phyloP scores from a whole-genome alignment of 2,888 invertebrate genomes.

The Pyrrhia umbra region DNA sequence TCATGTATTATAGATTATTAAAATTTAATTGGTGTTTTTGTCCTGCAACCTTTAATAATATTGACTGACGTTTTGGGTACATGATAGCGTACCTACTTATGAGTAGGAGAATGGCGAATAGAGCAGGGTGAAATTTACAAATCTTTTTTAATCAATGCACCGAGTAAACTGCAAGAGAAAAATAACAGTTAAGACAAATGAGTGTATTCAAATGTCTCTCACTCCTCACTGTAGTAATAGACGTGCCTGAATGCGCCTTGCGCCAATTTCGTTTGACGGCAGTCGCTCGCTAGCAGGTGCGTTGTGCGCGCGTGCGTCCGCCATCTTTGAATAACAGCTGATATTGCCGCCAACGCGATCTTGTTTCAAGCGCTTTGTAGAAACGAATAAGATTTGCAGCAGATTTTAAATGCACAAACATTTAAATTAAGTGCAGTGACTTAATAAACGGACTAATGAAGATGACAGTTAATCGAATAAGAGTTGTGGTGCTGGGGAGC shows the following conservation, averaged over 20 bases:
- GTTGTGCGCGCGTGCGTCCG: slow-evolving; percentile 85
- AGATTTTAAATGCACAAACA: slow-evolving; percentile 70
- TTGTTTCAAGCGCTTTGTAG: slow-evolving; percentile 66
- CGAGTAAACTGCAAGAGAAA: slow-evolving; percentile 56
- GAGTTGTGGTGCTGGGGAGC: slow-evolving; percentile 94
- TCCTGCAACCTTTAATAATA: slow-evolving; percentile 2
- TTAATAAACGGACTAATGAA: slow-evolving; percentile 85
- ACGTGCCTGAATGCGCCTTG: slow-evolving; percentile 80
- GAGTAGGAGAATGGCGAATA: slow-evolving; percentile 1
- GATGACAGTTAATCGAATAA: slow-evolving; percentile 94
- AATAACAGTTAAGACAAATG: slow-evolving; percentile 61
- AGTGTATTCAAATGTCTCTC: slow-evolving; percentile 71
- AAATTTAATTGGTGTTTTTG: slow-evolving; percentile 47
- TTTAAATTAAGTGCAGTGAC: slow-evolving; percentile 73
- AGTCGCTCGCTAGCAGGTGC: slow-evolving; percentile 88
- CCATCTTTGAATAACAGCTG: slow-evolving; percentile 81
- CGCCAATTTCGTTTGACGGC: slow-evolving; percentile 86
- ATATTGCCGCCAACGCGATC: slow-evolving; percentile 81
- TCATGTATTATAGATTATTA: slow-evolving; percentile 40
- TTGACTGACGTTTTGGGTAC: slow-evolving; percentile 44
- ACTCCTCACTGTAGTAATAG: slow-evolving; percentile 76
- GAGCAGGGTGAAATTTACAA: slow-evolving; percentile 10
- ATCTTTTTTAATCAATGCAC: slow-evolving; percentile 47
- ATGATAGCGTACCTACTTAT: neutral
- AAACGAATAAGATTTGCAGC: slow-evolving; percentile 58